Evolutionary conservation across 64 coral and sea anemone genomes (phyloP).

Genomic region (Montipora sp.): DNA sequence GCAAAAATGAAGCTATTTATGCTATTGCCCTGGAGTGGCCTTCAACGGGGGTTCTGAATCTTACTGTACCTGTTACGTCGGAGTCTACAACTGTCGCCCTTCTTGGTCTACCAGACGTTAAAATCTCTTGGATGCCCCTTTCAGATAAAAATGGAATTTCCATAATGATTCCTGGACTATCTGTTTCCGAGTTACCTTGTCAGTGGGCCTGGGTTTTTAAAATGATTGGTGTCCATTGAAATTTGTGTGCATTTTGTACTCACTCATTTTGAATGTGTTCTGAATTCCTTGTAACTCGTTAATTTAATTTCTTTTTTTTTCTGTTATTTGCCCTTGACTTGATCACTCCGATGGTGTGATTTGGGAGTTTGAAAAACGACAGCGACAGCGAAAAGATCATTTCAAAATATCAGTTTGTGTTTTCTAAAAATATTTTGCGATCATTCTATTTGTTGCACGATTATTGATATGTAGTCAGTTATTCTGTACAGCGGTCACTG

Average conservation of each 20-base stretch:
- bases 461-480: too few species aligned
- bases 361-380: too few species aligned
- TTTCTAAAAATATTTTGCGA: too few species aligned
- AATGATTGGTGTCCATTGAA: conserved; percentile 7
- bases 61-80: neutral
- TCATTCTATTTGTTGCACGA: too few species aligned
- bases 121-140: conserved; percentile 5
- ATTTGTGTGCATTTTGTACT: neutral
- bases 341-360: too few species aligned
- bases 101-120: conserved; percentile 21
- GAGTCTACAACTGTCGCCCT: neutral
- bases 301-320: too few species aligned
- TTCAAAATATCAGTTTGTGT: too few species aligned
- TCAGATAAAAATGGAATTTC: neutral
- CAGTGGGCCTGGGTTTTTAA: conserved; percentile 57
- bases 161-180: neutral
- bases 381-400: too few species aligned
- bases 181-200: conserved; percentile 8
- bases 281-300: too few species aligned
- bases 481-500: too few species aligned
- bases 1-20: conserved; percentile 14
- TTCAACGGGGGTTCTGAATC: neutral
- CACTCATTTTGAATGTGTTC: too few species aligned
- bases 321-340: too few species aligned
- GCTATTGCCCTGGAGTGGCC: conserved; percentile 38